Conservation (phyloP, 2,113 vertebrate species). For the Albula goreensis region DNA sequence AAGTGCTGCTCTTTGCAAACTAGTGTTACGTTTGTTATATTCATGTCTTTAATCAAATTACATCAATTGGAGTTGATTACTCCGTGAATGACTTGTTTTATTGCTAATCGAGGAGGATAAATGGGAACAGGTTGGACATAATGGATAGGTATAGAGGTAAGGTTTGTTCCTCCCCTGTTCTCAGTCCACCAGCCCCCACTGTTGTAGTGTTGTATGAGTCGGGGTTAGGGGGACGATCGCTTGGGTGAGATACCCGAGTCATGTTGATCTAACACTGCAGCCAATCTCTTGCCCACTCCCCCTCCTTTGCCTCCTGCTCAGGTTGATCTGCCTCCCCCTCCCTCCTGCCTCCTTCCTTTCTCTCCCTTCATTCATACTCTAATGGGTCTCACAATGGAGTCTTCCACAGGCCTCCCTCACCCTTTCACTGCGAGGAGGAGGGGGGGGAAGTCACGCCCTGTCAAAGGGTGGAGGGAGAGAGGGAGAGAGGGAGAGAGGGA, state of each 20-base stretch:
- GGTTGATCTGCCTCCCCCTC: constrained; percentile 9
- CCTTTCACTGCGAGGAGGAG: constrained; percentile 25
- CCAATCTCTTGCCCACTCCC: constrained; percentile 1
- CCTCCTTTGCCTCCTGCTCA: background rate
- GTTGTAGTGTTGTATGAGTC: no score
- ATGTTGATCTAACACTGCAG: constrained; percentile 13
- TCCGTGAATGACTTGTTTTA: no score
- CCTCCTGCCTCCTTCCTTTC: constrained; percentile 11
- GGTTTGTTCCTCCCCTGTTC: no score
- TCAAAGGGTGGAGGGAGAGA: constrained; percentile 12
- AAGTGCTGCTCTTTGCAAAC: no score
- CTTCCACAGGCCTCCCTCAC: constrained; percentile 16
- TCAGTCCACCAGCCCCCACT: no score
- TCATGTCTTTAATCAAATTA: no score
- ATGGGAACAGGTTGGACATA: no score
- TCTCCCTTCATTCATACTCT: constrained; percentile 35
- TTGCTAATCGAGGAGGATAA: no score
- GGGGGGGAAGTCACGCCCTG: constrained; percentile 39
- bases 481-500: background rate
- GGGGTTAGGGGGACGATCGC: no score
- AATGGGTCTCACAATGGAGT: constrained; percentile 39
- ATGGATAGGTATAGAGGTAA: no score
- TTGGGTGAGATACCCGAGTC: background rate
- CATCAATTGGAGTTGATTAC: no score
- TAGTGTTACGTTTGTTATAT: no score